Conservation (phyloP, 1,140 invertebrate species). For the Drosophila mayri region DNA sequence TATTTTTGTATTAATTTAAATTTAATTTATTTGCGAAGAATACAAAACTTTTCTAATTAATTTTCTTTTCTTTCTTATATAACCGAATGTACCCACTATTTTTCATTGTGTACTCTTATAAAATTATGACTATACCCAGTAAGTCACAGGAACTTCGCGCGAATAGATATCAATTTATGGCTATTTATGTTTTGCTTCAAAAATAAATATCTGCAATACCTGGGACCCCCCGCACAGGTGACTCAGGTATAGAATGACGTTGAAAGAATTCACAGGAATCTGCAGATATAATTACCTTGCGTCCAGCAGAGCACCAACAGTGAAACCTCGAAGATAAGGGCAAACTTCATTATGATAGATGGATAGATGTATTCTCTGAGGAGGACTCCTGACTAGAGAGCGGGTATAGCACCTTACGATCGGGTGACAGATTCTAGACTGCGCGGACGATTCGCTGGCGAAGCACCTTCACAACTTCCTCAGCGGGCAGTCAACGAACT, state of each 20-base stretch:
- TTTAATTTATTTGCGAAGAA: too few species aligned
- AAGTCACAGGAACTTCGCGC: slow-evolving; percentile 33
- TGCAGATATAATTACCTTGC: slow-evolving; percentile 58
- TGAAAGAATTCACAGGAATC: slow-evolving; percentile 19
- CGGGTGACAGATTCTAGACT: slow-evolving; percentile 72
- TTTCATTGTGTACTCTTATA: neutral
- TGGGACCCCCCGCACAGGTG: slow-evolving; percentile 19
- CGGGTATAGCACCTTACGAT: slow-evolving; percentile 67
- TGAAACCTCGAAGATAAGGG: slow-evolving; percentile 33
- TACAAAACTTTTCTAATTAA: neutral
- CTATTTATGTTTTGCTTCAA: slow-evolving; percentile 21
- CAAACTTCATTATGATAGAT: slow-evolving; percentile 51
- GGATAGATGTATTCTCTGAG: neutral
- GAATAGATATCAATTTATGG: slow-evolving; percentile 53
- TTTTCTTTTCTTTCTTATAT: neutral
- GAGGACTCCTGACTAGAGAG: slow-evolving; percentile 23
- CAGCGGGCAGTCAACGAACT: slow-evolving; percentile 77
- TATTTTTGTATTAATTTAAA: neutral
- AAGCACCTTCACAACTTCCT: slow-evolving; percentile 80
- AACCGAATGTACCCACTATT: neutral
- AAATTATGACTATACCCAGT: neutral
- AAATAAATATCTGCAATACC: slow-evolving; percentile 16
- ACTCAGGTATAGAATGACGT: slow-evolving; percentile 27
- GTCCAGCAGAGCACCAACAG: slow-evolving; percentile 60
- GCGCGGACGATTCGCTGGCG: slow-evolving; percentile 62